Conservation (phyloP, 2,113 vertebrate species). For the Neopipo cinnamomea region DNA sequence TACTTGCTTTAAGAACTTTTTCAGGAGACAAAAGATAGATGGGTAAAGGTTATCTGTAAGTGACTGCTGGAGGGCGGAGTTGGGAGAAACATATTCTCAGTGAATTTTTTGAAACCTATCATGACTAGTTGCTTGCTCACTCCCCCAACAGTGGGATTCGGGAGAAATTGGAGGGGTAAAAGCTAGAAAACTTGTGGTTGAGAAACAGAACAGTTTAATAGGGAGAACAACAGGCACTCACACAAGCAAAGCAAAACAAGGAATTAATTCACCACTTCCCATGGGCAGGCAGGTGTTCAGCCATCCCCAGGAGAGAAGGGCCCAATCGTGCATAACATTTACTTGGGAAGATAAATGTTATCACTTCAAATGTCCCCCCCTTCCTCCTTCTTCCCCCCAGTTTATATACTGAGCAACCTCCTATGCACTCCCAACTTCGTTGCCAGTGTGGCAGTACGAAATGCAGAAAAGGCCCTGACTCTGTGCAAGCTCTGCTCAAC, state of each 20-base stretch:
- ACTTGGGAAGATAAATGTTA: not conserved
- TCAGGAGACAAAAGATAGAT: not conserved
- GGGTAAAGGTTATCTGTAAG: not conserved
- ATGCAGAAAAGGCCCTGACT: not conserved
- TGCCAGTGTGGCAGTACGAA: not conserved
- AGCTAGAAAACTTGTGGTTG: not conserved
- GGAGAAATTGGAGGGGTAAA: not conserved
- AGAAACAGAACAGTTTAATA: not conserved
- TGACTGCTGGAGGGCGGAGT: not conserved
- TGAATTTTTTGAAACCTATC: not conserved
- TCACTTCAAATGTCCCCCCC: not conserved
- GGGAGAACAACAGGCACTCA: fast-evolving
- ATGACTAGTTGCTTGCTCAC: not conserved
- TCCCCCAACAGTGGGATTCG: not conserved
- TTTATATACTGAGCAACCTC: not conserved
- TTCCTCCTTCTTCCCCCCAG: not conserved
- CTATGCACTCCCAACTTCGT: not conserved
- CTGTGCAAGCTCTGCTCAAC: not conserved
- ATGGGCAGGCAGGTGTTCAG: not conserved
- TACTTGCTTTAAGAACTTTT: not conserved
- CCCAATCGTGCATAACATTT: not conserved
- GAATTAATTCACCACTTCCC: not conserved
- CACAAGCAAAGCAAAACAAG: not conserved
- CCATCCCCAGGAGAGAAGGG: not conserved
- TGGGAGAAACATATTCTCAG: not conserved